phyloP scores from a whole-genome alignment of 2,888 invertebrate species.

The Amphipoea oculea region DNA sequence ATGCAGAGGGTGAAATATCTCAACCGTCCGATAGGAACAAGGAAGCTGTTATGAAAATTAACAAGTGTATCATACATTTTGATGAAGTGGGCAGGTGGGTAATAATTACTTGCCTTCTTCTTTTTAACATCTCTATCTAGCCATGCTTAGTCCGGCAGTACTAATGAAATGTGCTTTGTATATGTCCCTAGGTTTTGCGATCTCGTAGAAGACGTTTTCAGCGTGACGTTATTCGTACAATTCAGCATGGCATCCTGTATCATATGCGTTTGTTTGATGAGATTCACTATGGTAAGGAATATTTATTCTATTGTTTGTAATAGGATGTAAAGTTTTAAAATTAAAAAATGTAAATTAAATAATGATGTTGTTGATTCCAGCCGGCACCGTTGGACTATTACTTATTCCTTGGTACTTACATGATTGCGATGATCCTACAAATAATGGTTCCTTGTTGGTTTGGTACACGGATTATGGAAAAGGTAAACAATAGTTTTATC shows the following conservation, averaged over 20 bases:
- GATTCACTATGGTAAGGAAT: constrained; percentile 80
- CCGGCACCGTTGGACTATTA: constrained; percentile 76
- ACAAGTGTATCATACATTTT: constrained; percentile 75
- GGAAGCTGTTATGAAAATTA: constrained; percentile 68
- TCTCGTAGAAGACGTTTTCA: constrained; percentile 77
- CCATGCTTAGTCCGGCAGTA: neutral
- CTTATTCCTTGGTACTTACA: constrained; percentile 78
- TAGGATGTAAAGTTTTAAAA: neutral
- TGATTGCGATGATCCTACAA: constrained; percentile 76
- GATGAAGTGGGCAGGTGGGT: constrained; percentile 76
- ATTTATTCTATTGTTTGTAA: neutral
- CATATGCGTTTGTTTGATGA: constrained; percentile 80
- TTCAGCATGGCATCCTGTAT: constrained; percentile 79
- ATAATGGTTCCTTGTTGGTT: constrained; percentile 82
- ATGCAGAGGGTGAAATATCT: constrained; percentile 17
- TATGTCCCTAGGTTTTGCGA: constrained; percentile 72
- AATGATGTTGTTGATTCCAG: constrained; percentile 69
- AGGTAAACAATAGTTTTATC: constrained; percentile 67
- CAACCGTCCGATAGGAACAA: constrained; percentile 39
- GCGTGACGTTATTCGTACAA: constrained; percentile 77
- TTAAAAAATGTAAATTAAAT: neutral
- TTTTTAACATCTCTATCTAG: neutral
- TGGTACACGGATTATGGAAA: constrained; percentile 78
- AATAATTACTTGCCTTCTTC: neutral
- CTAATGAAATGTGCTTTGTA: constrained; percentile 34